Conservation (phyloP, 2,888 invertebrate species). For the Nasonia oneida region DNA sequence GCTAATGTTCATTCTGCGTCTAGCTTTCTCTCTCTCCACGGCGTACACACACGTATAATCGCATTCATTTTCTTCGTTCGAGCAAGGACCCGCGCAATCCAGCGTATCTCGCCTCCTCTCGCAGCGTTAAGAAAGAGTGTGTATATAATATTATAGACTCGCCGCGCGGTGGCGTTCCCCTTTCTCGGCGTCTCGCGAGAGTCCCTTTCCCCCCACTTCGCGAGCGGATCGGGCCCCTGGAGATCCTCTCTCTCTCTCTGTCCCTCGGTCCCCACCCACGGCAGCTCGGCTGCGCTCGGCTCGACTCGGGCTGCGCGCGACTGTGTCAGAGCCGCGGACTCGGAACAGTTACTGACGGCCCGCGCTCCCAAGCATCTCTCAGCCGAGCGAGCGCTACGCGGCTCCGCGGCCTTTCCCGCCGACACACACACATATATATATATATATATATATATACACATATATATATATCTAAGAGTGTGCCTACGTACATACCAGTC, state of each 20-base stretch:
- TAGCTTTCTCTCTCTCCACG: constrained; percentile 32
- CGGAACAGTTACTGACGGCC: constrained; percentile 75
- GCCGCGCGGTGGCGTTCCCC: not conserved
- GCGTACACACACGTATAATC: constrained; percentile 16
- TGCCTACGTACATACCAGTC: not conserved
- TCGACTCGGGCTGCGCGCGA: constrained; percentile 67
- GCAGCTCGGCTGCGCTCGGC: constrained; percentile 54
- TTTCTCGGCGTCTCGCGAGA: not conserved
- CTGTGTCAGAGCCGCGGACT: constrained; percentile 68
- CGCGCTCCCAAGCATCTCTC: constrained; percentile 64
- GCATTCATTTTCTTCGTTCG: constrained; percentile 44
- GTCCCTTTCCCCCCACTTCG: constrained; percentile 40
- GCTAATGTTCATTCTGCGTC: constrained; percentile 18
- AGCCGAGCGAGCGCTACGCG: constrained; percentile 27
- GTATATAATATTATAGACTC: not conserved
- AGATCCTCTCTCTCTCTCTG: constrained; percentile 18
- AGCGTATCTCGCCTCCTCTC: not conserved
- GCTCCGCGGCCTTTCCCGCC: constrained; percentile 32
- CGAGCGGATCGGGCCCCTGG: constrained; percentile 2
- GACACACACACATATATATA: not conserved
- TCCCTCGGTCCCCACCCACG: constrained; percentile 54
- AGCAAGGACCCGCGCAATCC: constrained; percentile 4
- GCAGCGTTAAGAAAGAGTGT: not conserved
- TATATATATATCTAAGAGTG: not conserved
- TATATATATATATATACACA: not conserved